Evolutionary conservation across 2,888 invertebrate genomes (phyloP).

Genomic region (Palloptera scutellata): DNA sequence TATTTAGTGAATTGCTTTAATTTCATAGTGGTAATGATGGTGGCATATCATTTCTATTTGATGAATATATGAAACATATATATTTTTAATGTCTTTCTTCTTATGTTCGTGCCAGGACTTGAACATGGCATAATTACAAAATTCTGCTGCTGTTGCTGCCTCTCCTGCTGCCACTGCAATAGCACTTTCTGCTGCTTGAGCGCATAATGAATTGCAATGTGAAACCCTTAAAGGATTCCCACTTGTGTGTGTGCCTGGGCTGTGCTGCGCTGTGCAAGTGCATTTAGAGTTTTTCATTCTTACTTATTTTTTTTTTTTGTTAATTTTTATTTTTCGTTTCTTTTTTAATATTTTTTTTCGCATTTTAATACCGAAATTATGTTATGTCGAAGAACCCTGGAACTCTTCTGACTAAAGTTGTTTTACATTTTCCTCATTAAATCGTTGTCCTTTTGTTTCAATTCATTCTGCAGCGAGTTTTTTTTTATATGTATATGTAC

Average conservation of each 20-base stretch:
- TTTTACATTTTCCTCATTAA: conserved; percentile 39
- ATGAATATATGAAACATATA: neutral
- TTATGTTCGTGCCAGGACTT: neutral
- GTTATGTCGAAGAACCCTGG: neutral
- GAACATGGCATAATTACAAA: neutral
- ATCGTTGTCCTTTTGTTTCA: conserved; percentile 40
- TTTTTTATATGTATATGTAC: too few species aligned
- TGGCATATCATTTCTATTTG: neutral
- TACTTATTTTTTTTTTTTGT: neutral
- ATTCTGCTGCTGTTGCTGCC: conserved; percentile 1
- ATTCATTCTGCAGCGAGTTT: neutral
- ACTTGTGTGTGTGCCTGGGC: too few species aligned
- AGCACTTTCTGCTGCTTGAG: conserved; percentile 8
- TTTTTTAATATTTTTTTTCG: neutral
- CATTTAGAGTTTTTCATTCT: neutral
- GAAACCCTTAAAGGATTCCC: conserved; percentile 21
- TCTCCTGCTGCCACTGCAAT: neutral
- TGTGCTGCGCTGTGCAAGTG: conserved; percentile 13
- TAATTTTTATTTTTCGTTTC: neutral
- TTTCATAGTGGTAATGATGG: neutral
- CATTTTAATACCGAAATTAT: neutral
- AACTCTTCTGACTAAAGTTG: neutral
- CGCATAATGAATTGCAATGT: conserved; percentile 19
- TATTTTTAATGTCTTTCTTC: neutral
- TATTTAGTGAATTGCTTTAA: neutral